phyloP scores from a whole-genome alignment of 2,113 vertebrate genomes.

The Cairina moschata region DNA sequence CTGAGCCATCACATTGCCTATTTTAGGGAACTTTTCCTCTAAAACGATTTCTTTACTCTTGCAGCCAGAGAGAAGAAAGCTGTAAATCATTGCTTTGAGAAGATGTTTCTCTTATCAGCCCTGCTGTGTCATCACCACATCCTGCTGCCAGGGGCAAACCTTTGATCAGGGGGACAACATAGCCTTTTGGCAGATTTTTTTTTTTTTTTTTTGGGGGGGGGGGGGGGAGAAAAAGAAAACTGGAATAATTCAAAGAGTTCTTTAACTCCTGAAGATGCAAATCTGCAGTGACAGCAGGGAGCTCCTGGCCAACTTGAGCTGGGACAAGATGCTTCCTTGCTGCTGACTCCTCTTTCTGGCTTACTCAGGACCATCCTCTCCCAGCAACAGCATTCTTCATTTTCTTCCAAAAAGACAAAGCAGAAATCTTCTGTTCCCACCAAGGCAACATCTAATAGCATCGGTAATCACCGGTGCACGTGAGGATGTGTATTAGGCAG shows the following conservation, averaged over 20 bases:
- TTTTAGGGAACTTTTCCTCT: background rate
- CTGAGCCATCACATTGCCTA: rapidly evolving
- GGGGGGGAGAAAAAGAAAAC: rapidly evolving
- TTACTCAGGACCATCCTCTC: background rate
- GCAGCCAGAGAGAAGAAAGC: background rate
- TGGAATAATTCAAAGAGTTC: background rate
- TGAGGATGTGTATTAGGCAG: background rate
- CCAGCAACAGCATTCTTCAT: background rate
- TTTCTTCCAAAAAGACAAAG: background rate
- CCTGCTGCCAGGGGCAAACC: background rate
- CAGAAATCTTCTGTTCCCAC: background rate
- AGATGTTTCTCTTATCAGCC: background rate
- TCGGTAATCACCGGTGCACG: background rate
- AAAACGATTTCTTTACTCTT: background rate
- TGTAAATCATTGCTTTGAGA: background rate
- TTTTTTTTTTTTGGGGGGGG: background rate
- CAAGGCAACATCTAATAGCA: background rate
- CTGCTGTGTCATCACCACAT: background rate
- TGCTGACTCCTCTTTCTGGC: background rate
- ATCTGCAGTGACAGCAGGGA: background rate
- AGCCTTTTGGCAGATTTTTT: background rate
- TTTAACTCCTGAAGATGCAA: background rate
- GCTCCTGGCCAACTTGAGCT: background rate
- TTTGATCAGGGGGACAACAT: background rate
- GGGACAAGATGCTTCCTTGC: background rate